These are phyloP conservation scores for Gerris lacustris DNA, from an alignment of 2,888 invertebrate genomes.

Conservation along the genomic window DNA sequence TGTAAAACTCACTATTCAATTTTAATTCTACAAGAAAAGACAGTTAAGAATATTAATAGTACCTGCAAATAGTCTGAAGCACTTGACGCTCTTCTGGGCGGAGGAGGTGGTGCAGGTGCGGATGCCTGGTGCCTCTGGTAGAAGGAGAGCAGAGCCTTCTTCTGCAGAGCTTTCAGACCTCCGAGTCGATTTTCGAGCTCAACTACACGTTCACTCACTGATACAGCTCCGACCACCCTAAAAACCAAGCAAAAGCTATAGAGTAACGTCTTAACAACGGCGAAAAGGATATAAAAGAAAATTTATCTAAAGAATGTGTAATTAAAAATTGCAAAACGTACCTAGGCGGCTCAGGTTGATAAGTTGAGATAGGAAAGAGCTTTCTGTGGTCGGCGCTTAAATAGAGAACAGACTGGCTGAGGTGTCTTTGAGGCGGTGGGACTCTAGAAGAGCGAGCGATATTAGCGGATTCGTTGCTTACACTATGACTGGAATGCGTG, in stretches of 20 bases:
- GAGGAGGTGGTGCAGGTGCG: constrained; percentile 45
- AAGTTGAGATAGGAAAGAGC: constrained; percentile 57
- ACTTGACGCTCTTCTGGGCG: constrained; percentile 48
- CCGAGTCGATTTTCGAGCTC: constrained; percentile 28
- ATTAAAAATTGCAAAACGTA: constrained; percentile 12
- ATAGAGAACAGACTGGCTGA: constrained; percentile 62
- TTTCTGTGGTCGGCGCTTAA: constrained; percentile 39
- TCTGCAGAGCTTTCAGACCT: constrained; percentile 59
- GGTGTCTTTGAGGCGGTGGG: constrained; percentile 62
- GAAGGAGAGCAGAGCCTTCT: constrained; percentile 67
- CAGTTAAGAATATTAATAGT: not conserved
- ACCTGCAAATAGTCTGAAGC: constrained; percentile 49
- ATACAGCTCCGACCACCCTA: constrained; percentile 21
- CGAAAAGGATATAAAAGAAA: too few relatives aligned
- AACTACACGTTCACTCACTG: constrained; percentile 36
- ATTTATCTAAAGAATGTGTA: too few relatives aligned
- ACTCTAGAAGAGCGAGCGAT: constrained; percentile 67
- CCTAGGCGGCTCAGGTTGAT: constrained; percentile 37
- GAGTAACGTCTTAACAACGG: too few relatives aligned
- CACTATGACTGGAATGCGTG: constrained; percentile 23
- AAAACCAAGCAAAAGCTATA: not conserved
- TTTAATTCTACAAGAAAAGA: too few relatives aligned
- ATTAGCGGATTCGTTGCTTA: constrained; percentile 30
- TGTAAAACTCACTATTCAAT: too few relatives aligned
- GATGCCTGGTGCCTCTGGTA: constrained; percentile 57